A percentile compares a stretch with the other conserved stretches of the same genome.
Conservation (phyloP, 2,888 invertebrate species). For the Torymus aiolomorphi region DNA sequence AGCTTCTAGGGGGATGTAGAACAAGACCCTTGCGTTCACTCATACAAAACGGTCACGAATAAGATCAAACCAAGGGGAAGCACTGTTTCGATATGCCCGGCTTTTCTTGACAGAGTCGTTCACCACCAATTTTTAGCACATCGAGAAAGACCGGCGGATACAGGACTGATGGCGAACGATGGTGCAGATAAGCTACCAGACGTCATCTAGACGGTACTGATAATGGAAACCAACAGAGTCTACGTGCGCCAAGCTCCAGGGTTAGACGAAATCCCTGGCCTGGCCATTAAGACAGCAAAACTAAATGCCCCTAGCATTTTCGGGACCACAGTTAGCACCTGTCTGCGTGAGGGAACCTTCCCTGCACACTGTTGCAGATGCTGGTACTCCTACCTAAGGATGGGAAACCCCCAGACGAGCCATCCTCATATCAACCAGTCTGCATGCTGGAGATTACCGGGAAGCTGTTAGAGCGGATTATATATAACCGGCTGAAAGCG, state of each 20-base stretch:
- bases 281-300: neutral
- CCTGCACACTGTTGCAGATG: no score
- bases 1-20: neutral
- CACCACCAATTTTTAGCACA: neutral
- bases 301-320: neutral
- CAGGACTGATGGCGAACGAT: neutral
- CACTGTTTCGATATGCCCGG: neutral
- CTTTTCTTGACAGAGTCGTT: neutral
- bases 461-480: no score
- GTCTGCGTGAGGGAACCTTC: no score
- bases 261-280: neutral
- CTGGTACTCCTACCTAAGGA: no score
- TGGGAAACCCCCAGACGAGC: no score
- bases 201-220: neutral
- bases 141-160: neutral
- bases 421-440: no score
- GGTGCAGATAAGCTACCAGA: no score
- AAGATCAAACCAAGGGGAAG: neutral
- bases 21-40: no score
- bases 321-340: no score
- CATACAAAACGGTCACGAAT: neutral
- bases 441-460: no score
- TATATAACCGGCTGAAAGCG: no score
- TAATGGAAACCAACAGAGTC: no score
- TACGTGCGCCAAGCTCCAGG: neutral